Conservation (phyloP, 1,140 invertebrate genomes). For the Sipha flava region DNA sequence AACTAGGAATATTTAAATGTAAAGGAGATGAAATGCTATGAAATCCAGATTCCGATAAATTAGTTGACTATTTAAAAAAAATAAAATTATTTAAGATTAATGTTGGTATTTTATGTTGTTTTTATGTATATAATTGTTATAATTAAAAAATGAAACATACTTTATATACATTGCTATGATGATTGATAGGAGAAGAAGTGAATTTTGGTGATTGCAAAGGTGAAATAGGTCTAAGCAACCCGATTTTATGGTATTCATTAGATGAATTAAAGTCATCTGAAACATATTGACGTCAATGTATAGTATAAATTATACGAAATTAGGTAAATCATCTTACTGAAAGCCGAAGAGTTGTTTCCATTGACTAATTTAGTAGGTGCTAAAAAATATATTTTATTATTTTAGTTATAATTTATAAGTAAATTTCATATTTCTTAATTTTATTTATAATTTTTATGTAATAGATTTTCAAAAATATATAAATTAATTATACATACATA, state of each 20-base stretch:
- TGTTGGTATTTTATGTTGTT: background rate
- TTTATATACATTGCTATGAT: background rate
- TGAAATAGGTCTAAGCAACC: slow-evolving; percentile 17
- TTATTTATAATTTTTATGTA: background rate
- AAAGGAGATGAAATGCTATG: slow-evolving; percentile 9
- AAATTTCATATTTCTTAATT: background rate
- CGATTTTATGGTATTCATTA: background rate
- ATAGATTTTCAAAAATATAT: background rate
- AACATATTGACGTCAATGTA: background rate
- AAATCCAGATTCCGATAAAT: slow-evolving; percentile 21
- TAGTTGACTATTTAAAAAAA: background rate
- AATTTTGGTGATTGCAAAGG: slow-evolving; percentile 24
- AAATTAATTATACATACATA: too few species aligned
- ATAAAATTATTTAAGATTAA: background rate
- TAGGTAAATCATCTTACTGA: background rate
- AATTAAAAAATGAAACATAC: background rate
- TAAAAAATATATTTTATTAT: background rate
- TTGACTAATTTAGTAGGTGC: slow-evolving; percentile 13
- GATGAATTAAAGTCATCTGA: background rate
- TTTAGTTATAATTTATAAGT: background rate
- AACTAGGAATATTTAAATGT: slow-evolving; percentile 27
- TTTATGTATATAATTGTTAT: background rate
- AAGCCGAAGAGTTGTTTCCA: slow-evolving; percentile 7
- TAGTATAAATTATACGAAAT: background rate
- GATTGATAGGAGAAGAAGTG: slow-evolving; percentile 27